Conservation (phyloP, 2,113 vertebrate species). For the Pycnonotus jocosus region DNA sequence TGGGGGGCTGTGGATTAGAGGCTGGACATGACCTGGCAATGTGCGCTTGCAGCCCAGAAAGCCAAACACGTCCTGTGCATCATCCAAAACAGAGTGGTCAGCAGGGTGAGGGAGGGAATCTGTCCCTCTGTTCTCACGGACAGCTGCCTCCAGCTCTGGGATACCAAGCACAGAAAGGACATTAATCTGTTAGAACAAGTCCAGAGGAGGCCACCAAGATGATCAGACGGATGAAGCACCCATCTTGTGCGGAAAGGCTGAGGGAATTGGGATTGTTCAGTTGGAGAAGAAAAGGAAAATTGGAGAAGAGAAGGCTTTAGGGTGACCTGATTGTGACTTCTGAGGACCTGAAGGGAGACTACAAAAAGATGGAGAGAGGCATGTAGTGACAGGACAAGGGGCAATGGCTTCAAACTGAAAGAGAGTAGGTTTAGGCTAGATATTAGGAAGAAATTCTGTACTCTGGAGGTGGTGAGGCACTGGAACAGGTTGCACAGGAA, state of each 20-base stretch:
- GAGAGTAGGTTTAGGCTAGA: neutral
- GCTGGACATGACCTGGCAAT: neutral
- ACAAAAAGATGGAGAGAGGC: neutral
- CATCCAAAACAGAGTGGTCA: fast-evolving
- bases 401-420: neutral
- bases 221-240: neutral
- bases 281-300: too few species aligned
- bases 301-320: neutral
- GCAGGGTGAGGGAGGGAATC: neutral
- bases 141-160: neutral
- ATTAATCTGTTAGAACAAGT: neutral
- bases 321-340: neutral
- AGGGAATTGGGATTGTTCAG: neutral
- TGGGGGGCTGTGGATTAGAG: neutral
- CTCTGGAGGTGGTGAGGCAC: neutral
- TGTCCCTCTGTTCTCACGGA: neutral
- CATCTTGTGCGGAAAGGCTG: neutral
- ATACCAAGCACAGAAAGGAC: neutral
- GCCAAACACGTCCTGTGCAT: fast-evolving
- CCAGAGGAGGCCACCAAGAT: neutral
- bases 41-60: neutral
- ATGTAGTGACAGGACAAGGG: neutral
- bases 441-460: neutral
- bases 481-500: neutral
- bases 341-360: neutral